These are phyloP conservation scores for Aleadryas rufinucha DNA, from an alignment of 2,113 vertebrate genomes.

Conservation along the genomic window DNA sequence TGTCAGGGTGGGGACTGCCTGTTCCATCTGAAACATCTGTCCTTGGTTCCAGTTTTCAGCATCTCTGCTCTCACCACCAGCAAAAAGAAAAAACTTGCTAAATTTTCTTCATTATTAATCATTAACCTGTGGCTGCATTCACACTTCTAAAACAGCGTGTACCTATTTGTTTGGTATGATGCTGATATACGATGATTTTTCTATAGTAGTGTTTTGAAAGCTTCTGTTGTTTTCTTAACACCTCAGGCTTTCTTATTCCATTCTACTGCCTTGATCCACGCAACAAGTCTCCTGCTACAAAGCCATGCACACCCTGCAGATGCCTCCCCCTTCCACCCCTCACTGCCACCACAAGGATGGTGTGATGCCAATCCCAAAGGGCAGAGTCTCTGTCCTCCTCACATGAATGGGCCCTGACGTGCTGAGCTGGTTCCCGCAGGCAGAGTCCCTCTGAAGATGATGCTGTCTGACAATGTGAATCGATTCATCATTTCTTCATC, in stretches of 20 bases:
- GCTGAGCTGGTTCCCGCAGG: not conserved
- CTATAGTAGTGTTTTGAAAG: not conserved
- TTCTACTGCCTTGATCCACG: rapidly evolving
- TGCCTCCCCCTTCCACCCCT: not conserved
- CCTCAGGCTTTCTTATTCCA: not conserved
- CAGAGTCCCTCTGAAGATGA: not conserved
- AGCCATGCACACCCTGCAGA: not conserved
- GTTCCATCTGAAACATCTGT: not conserved
- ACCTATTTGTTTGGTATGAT: not conserved
- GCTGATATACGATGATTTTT: not conserved
- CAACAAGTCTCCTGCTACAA: not conserved
- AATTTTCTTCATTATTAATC: not conserved
- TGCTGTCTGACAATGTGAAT: not conserved
- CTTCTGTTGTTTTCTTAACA: not conserved
- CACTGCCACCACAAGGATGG: not conserved
- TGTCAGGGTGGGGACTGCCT: not conserved
- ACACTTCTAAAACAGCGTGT: not conserved
- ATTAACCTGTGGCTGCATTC: not conserved
- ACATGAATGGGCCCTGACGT: not conserved
- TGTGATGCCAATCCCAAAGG: not conserved
- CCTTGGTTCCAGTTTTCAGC: not conserved
- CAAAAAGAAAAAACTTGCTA: not conserved
- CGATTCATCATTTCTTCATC: not conserved
- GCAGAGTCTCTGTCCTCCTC: not conserved
- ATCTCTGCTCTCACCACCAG: not conserved